Conservation (phyloP, 2,113 vertebrate genomes). For the Recurvirostra avosetta region DNA sequence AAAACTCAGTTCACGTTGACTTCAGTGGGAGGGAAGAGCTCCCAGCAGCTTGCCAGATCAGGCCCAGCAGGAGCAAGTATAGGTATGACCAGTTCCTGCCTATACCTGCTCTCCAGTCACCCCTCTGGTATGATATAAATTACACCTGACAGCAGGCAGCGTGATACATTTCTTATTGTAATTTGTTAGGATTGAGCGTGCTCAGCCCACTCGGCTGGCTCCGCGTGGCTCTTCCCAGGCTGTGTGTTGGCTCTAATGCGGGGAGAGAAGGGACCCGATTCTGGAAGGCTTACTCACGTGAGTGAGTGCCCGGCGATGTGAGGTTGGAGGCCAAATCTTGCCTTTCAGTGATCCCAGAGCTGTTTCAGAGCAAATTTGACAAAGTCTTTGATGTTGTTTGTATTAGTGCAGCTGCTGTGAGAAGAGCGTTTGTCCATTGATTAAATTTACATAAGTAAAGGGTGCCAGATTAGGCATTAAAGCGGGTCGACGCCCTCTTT, state of each 20-base stretch:
- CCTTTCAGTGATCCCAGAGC: neutral
- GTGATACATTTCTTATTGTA: neutral
- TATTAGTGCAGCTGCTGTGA: neutral
- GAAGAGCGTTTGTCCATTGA: conserved; percentile 14
- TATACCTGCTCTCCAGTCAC: conserved; percentile 8
- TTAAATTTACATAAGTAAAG: conserved; percentile 45
- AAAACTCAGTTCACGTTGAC: neutral
- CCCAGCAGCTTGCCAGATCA: neutral
- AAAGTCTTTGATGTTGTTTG: conserved; percentile 31
- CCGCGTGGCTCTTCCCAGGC: neutral
- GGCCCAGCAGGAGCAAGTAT: neutral
- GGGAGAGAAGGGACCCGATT: neutral
- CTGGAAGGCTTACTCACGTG: neutral
- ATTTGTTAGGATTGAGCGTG: neutral
- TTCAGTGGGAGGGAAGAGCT: neutral
- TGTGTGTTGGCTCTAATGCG: neutral
- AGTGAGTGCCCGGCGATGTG: neutral
- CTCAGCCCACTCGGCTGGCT: neutral
- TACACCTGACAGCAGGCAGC: conserved; percentile 13
- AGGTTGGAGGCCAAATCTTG: neutral
- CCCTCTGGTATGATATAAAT: conserved; percentile 1
- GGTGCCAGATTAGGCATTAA: neutral
- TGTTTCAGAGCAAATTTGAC: neutral
- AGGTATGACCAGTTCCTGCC: conserved; percentile 26
- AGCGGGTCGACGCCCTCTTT: neutral